Evolutionary conservation across 2,113 vertebrate species (phyloP), one percentile per base, ranked within the genome.

Genomic region (Nanorana parkeri): DNA sequence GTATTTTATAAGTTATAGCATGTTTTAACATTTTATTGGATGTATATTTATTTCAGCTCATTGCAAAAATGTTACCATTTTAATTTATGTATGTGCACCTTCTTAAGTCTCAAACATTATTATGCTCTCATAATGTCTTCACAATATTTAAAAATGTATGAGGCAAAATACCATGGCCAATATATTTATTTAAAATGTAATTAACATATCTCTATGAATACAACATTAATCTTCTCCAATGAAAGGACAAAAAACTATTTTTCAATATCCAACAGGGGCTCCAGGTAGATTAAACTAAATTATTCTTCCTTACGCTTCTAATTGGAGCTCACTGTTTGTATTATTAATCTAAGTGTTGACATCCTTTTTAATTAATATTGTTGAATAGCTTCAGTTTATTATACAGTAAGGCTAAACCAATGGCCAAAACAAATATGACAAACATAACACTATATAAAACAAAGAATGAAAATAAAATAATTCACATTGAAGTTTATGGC

Each of bases 341-440:
- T 51, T 36, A 60, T 80, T 80, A 68, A 69, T 68, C 21, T 41
- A 77, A 17, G 66, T n/a, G 15, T 61, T 61, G 66, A 61, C 66
- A 69, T 26, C 8, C 32, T 55, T 36, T 69, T 56, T 68, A 67
- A 79, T 79, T 79, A 68, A 79, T 79, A 68, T 69, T 68, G 66
- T 2, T 47, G 54, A 79, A 41, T 41, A 56, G 65, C 17, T 56
- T 68, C 11, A 78, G 29, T 8, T 68, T 20, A 55, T 58, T 55
- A 58, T 68, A 41, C 19, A 54, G 10, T 29, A 66, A 66, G 17
- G 11, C 47, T n/a, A 29, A 66, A 67, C 55, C 65, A 56, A 56
- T 56, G 17, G 8, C 17, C 24, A 29, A 56, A 29, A 73, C 15
- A n/a, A 56, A 24, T 7, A 29, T 28, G 24, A 28, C 68, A 72